phyloP scores from a whole-genome alignment of 2,888 invertebrate genomes.

The Neria commutata region DNA sequence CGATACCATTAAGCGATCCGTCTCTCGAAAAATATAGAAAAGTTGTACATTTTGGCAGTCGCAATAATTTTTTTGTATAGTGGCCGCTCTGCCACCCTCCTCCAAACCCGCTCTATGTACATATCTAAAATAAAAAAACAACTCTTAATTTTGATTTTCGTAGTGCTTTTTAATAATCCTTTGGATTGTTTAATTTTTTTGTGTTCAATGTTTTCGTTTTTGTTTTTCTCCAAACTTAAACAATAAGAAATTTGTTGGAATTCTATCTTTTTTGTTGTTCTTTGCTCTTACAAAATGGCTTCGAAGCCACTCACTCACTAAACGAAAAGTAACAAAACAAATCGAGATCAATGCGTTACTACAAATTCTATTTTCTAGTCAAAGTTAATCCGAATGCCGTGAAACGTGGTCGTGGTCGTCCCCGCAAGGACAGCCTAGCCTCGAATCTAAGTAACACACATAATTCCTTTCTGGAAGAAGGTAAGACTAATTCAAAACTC shows the following conservation, averaged over 20 bases:
- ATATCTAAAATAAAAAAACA: too few relatives aligned
- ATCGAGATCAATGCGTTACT: constrained; percentile 27
- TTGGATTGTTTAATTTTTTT: background rate
- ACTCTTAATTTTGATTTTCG: too few relatives aligned
- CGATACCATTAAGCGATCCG: too few relatives aligned
- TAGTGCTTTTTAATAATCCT: background rate
- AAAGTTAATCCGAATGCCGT: constrained; percentile 62
- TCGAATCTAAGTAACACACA: constrained; percentile 65
- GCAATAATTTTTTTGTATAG: too few relatives aligned
- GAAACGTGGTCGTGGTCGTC: constrained; percentile 68
- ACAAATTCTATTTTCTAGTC: constrained; percentile 52
- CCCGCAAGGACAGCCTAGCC: constrained; percentile 65
- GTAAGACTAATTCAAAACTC: constrained; percentile 62
- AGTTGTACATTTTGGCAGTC: too few relatives aligned
- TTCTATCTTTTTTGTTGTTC: constrained; percentile 29
- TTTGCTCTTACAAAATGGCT: constrained; percentile 26
- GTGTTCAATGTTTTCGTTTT: background rate
- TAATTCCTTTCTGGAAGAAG: constrained; percentile 76
- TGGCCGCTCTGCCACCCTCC: too few relatives aligned
- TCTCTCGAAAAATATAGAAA: too few relatives aligned
- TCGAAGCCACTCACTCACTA: too few relatives aligned
- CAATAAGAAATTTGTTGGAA: constrained; percentile 13
- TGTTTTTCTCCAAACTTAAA: constrained; percentile 1
- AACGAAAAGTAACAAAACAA: background rate
- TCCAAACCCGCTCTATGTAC: too few relatives aligned